Percentiles rank a stretch among this genome's conserved stretches.
These are phyloP conservation scores for Coccyzus lansbergi DNA, from an alignment of 2,797 vertebrate genomes.

Conservation along the genomic window DNA sequence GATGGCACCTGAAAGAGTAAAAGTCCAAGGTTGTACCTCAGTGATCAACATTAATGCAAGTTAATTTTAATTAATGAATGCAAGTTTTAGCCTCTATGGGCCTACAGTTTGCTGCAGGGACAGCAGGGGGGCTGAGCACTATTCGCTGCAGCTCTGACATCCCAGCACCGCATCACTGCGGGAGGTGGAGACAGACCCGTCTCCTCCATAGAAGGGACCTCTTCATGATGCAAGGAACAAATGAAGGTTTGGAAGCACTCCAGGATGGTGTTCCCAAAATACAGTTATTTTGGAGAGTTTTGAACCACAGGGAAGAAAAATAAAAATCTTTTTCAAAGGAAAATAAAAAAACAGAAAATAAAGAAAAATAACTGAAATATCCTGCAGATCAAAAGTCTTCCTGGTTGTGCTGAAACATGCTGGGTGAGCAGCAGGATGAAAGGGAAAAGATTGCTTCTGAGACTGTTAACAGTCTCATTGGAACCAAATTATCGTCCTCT, in stretches of 20 bases:
- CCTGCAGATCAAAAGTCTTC: not conserved
- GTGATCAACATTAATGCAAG: not conserved
- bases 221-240: not conserved
- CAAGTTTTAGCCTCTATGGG: not conserved
- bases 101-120: not conserved
- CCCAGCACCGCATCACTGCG: accelerated
- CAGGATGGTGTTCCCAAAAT: not conserved
- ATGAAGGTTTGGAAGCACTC: not conserved
- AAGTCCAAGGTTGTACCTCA: not conserved
- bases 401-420: not conserved
- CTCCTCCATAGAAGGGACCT: not conserved
- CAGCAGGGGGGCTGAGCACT: not conserved
- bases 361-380: not conserved
- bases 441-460: not conserved
- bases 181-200: not conserved
- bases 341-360: not conserved
- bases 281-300: not conserved
- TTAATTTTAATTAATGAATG: not conserved
- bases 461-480: not conserved
- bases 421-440: not conserved
- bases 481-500: not conserved
- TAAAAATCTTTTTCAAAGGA: not conserved
- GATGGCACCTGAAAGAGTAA: not conserved
- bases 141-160: not conserved
- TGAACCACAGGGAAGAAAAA: not conserved